Percentiles rank a stretch among this genome's conserved stretches.
These are phyloP conservation scores for Dynastes grantii DNA, from an alignment of 2,888 invertebrate species.

Conservation along the genomic window DNA sequence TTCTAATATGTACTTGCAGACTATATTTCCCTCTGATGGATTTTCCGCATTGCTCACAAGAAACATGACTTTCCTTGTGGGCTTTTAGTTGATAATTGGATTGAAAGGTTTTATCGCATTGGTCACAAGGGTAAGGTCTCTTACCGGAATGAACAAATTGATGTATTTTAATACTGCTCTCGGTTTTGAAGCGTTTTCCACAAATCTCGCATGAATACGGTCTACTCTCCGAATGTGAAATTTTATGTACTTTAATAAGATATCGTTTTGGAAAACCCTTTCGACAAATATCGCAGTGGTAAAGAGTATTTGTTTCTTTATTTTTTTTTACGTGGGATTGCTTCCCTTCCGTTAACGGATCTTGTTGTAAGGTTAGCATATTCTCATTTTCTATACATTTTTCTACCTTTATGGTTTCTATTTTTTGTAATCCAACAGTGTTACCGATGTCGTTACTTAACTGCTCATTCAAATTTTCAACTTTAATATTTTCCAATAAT, in stretches of 20 bases:
- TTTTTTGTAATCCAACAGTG: too few species aligned
- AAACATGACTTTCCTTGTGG: background rate
- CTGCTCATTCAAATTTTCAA: too few species aligned
- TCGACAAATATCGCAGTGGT: background rate
- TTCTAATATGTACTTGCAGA: too few species aligned
- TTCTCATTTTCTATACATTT: too few species aligned
- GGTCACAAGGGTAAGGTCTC: background rate
- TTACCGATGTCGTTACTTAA: too few species aligned
- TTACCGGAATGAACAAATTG: background rate
- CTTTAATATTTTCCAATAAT: too few species aligned
- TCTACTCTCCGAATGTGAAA: background rate
- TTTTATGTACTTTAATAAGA: background rate
- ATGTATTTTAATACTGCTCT: background rate
- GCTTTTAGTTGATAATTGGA: background rate
- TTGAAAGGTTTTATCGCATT: background rate
- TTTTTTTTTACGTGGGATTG: too few species aligned
- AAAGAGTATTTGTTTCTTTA: background rate
- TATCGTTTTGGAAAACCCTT: background rate
- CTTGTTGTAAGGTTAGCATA: too few species aligned
- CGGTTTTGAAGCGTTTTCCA: background rate
- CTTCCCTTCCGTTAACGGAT: too few species aligned
- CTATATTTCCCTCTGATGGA: too few species aligned
- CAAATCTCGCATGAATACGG: background rate
- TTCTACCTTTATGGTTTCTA: too few species aligned
- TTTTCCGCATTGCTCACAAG: background rate